These are phyloP conservation scores for Trypoxylon attenuatum DNA, from an alignment of 2,888 invertebrate genomes.

Conservation along the genomic window DNA sequence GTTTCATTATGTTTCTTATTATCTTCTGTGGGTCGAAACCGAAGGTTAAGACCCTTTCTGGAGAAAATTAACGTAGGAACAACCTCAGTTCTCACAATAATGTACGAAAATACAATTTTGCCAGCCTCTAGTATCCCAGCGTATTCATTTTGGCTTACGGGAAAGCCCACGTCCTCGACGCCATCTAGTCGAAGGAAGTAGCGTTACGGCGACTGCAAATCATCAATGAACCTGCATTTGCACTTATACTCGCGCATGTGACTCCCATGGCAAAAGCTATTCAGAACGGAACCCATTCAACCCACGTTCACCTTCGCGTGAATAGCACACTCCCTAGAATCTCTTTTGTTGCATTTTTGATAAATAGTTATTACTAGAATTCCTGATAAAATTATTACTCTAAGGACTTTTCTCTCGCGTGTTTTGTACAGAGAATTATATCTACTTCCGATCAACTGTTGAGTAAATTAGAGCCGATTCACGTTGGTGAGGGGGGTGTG, in stretches of 20 bases:
- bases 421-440: too few species aligned
- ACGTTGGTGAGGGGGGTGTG: too few species aligned
- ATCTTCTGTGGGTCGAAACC: conserved; percentile 56
- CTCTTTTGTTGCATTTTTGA: too few species aligned
- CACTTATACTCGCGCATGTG: conserved; percentile 19
- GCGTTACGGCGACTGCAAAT: neutral
- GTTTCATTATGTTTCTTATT: neutral
- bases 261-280: neutral
- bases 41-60: conserved; percentile 65
- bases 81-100: conserved; percentile 52
- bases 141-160: neutral
- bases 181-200: neutral
- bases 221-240: conserved; percentile 18
- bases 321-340: too few species aligned
- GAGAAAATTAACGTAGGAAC: conserved; percentile 70
- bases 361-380: too few species aligned
- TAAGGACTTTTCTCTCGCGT: too few species aligned
- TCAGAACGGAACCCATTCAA: neutral
- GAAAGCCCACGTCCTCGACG: neutral
- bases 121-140: neutral
- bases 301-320: too few species aligned
- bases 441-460: too few species aligned
- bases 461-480: too few species aligned
- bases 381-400: too few species aligned
- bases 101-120: too few species aligned